phyloP scores from a whole-genome alignment of 2,888 invertebrate genomes.

The Parthenolecanium corni region DNA sequence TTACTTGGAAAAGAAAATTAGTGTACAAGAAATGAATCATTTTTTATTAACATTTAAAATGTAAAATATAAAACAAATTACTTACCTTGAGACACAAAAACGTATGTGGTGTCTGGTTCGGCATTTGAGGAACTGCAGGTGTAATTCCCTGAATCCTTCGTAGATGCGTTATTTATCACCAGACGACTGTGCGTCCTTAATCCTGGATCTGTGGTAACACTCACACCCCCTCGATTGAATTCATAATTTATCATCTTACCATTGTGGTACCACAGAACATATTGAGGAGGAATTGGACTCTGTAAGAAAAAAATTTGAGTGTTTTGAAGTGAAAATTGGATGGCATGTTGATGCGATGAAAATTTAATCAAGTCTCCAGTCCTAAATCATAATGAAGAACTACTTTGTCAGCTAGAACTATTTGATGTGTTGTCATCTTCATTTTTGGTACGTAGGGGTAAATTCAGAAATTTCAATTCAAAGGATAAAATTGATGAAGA shows the following conservation, averaged over 20 bases:
- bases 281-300: slow-evolving; percentile 86
- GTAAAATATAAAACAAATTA: background rate
- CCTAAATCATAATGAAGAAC: too few relatives aligned
- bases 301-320: slow-evolving; percentile 42
- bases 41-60: too few relatives aligned
- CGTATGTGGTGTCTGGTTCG: slow-evolving; percentile 76
- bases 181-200: slow-evolving; percentile 74
- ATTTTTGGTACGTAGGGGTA: too few relatives aligned
- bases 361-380: background rate
- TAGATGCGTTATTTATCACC: slow-evolving; percentile 68
- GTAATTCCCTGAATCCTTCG: slow-evolving; percentile 81
- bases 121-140: slow-evolving; percentile 82
- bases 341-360: slow-evolving; percentile 1
- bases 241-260: slow-evolving; percentile 90
- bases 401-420: too few relatives aligned
- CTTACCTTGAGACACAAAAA: slow-evolving; percentile 79
- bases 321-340: too few relatives aligned
- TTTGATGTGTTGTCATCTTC: too few relatives aligned
- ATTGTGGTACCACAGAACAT: slow-evolving; percentile 93
- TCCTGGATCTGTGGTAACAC: slow-evolving; percentile 72
- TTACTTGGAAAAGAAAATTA: too few relatives aligned
- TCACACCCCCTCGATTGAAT: slow-evolving; percentile 65
- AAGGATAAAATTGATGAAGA: too few relatives aligned
- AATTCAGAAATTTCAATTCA: too few relatives aligned
- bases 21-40: too few relatives aligned